Evolutionary conservation across 2,797 vertebrate genomes (phyloP), one percentile per base, ranked within the genome.

Genomic region (Syngnathus rostellatus): DNA sequence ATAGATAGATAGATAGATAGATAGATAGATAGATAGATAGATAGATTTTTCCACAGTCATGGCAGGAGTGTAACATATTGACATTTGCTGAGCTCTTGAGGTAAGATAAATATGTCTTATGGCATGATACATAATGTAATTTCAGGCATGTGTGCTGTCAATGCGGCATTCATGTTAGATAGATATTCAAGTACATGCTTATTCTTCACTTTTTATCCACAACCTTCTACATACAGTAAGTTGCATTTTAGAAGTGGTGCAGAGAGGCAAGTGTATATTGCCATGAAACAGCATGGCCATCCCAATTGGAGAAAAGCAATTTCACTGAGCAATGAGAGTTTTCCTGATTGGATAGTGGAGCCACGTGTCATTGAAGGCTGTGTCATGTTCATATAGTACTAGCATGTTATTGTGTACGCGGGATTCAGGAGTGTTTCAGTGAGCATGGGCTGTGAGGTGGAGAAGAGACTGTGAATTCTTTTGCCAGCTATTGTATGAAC

Each of bases 231-330:
- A 48, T 48, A 19, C 21, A 51, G 64, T 25, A 72, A 72, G 74
- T 25, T 71, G 58, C 68, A 21, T 54, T 72, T 43, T 63, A 68
- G 53, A 43, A 72, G 51, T 75, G 68, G 77, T 82, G 77, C 79
- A 83, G 76, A 71, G 69, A 78, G 59, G 73, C 65, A 72, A 68
- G 68, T 55, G 59, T 45, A 21, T 46, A 62, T 74, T 80, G 74
- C 40, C 4, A 76, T 81, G 67, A 81, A 81, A 79, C 79, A 80
- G 73, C 78, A 77, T 72, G 72, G 31, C 38, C 54, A 7, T n/a
- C 16, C 25, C 39, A 61, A 78, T 79, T 81, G 79, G 85, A 81
- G 60, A 65, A 72, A 57, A 51, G 10, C 54, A 8, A 6, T 62
- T 66, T 45, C n/a, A 43, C 10, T 48, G 45, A 41, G n/a, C 53